Evolutionary conservation across 2,113 vertebrate species (phyloP), one percentile per base, ranked within the genome.

Genomic region (Gobius niger): DNA sequence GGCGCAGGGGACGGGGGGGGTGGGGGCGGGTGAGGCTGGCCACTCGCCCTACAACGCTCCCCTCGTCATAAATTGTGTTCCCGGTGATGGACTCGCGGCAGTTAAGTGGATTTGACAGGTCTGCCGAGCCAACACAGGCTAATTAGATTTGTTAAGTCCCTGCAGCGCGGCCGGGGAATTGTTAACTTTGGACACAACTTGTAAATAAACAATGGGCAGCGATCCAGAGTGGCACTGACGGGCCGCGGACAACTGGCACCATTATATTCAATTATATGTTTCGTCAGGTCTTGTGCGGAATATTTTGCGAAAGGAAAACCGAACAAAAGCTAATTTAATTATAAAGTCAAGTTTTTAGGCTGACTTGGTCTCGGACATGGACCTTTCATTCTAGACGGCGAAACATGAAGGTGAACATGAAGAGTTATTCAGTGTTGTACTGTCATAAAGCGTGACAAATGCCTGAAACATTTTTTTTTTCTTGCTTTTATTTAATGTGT

Each of bases 51-150:
- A 11, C 61, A 12, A 12, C 47, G 61, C 18, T 47, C 44, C 24
- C 24, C 24, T 34, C 9, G 44, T 46, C 42, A 47, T 63, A 63
- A 44, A 44, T 63, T 46, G n/a, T 63, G 61, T 63, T 24, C 42
- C 7, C 60, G 41, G n/a, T 63, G 61, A 63, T 63, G 61, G 61
- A 63, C 47, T 44, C 13, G 42, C 44, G 42, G 61, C 9, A 16
- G 61, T 63, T 47, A 63, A 63, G 61, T 63, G 61, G 61, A 63
- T 63, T 63, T 44, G 42, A 60, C 57, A 60, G 57, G 57, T 44
- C 57, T 44, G 57, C 57, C 2, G 57, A 60, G 57, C 57, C 57
- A 60, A 60, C n/a, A 44, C 44, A 63, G 13, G 14, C 57, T 63
- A 63, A 63, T 63, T 63, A 63, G 18, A 63, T 63, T 44, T 63